Percentiles rank a stretch among this genome's conserved stretches.
phyloP scores from a whole-genome alignment of 1,140 invertebrate species.

The Melipona quadrifasciata region DNA sequence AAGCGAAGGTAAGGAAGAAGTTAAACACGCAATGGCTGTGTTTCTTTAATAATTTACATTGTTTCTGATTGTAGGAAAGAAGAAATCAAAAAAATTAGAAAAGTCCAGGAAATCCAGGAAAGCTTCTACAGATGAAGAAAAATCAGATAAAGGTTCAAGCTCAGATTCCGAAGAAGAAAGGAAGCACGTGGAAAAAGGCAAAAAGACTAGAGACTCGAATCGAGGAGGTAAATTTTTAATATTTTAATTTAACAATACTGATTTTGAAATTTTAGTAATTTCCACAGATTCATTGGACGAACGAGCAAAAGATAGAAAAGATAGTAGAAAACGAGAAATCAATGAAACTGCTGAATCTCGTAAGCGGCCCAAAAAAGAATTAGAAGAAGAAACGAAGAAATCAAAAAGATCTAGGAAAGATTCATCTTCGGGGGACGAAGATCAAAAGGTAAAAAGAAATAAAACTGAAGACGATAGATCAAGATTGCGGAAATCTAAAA shows the following conservation, averaged over 20 bases:
- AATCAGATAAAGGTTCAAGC: slow-evolving; percentile 77
- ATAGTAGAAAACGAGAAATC: slow-evolving; percentile 78
- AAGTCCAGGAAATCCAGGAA: slow-evolving; percentile 75
- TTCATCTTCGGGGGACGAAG: slow-evolving; percentile 86
- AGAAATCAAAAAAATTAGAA: slow-evolving; percentile 77
- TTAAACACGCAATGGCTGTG: no score
- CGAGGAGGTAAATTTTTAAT: slow-evolving; percentile 67
- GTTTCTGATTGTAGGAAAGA: slow-evolving; percentile 71
- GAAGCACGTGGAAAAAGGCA: slow-evolving; percentile 75
- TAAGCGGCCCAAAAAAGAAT: slow-evolving; percentile 79
- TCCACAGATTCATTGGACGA: slow-evolving; percentile 70
- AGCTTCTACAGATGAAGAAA: slow-evolving; percentile 77
- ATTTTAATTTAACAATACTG: background rate
- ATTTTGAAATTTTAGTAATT: background rate
- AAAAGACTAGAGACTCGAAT: slow-evolving; percentile 71
- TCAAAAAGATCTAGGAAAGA: slow-evolving; percentile 82
- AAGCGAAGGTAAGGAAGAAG: slow-evolving; percentile 71
- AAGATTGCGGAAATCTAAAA: slow-evolving; percentile 80
- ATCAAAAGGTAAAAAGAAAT: slow-evolving; percentile 84
- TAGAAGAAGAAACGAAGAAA: slow-evolving; percentile 81
- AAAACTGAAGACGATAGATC: slow-evolving; percentile 81
- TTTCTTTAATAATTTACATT: background rate
- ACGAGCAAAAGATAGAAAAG: slow-evolving; percentile 76
- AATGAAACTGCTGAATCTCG: slow-evolving; percentile 79
- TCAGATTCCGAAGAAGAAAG: slow-evolving; percentile 77